Evolutionary conservation across 2,113 vertebrate species (phyloP).

Genomic region (Scalopus aquaticus): DNA sequence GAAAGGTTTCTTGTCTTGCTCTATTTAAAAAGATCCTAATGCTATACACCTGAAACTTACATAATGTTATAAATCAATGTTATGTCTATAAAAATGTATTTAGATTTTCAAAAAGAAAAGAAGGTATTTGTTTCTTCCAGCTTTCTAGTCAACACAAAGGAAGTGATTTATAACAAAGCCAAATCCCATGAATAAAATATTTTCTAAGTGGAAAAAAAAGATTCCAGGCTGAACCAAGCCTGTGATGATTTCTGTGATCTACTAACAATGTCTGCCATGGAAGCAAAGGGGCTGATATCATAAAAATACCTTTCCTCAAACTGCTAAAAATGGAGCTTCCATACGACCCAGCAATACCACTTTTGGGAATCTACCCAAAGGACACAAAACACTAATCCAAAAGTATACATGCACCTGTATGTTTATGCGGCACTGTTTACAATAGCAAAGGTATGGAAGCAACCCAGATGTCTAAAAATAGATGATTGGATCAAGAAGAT

Average conservation of each 20-base stretch:
- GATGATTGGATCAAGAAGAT: too few relatives aligned
- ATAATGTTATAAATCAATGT: not conserved
- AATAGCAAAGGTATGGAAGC: too few relatives aligned
- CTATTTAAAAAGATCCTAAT: not conserved
- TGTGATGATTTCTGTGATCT: slow-evolving; percentile 2
- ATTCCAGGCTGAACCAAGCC: not conserved
- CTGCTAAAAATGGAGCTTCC: too few relatives aligned
- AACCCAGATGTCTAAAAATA: too few relatives aligned
- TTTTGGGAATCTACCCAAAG: too few relatives aligned
- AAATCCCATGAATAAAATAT: not conserved
- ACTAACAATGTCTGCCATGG: slow-evolving; percentile 26
- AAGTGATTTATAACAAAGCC: not conserved
- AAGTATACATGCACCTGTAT: too few relatives aligned
- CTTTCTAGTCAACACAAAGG: not conserved
- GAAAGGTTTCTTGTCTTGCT: not conserved
- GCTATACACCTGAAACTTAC: not conserved
- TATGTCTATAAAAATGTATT: not conserved
- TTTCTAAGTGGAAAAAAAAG: not conserved
- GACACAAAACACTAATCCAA: too few relatives aligned
- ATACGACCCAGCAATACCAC: too few relatives aligned
- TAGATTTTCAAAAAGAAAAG: not conserved
- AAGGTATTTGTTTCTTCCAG: not conserved
- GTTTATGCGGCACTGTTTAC: too few relatives aligned
- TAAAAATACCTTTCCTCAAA: not conserved
- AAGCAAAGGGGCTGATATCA: not conserved